Percentiles rank a stretch among this genome's conserved stretches.
Conservation (phyloP, 2,888 invertebrate genomes). For the Falcaria lacertinaria region DNA sequence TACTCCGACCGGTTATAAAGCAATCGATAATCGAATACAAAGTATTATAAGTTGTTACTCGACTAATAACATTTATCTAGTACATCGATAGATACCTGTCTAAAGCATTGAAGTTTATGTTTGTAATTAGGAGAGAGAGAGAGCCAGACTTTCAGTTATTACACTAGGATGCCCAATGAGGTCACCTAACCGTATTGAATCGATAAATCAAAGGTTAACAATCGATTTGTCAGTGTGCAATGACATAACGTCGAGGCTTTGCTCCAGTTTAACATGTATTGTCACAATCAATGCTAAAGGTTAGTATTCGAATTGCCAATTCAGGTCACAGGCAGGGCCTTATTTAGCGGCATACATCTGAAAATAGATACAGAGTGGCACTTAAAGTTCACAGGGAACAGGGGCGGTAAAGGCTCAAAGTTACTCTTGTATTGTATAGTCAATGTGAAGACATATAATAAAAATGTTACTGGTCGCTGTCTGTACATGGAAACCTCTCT, state of each 20-base stretch:
- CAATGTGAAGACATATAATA: too few species aligned
- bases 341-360: constrained; percentile 26
- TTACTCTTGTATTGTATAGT: too few species aligned
- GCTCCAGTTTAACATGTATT: neutral
- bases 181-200: neutral
- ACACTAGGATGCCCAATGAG: neutral
- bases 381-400: constrained; percentile 17
- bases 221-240: neutral
- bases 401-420: neutral
- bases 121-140: neutral
- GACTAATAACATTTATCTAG: too few species aligned
- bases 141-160: neutral
- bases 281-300: constrained; percentile 10
- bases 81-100: too few species aligned
- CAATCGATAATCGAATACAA: neutral
- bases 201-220: neutral
- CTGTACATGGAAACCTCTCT: too few species aligned
- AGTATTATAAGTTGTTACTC: neutral
- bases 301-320: constrained; percentile 32
- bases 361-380: constrained; percentile 23
- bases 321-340: constrained; percentile 22
- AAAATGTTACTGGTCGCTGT: too few species aligned
- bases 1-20: neutral
- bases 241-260: neutral
- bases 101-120: neutral